Evolutionary conservation across 2,113 vertebrate species (phyloP), one percentile per base, ranked within the genome.

Genomic region (Synodontis membranacea): DNA sequence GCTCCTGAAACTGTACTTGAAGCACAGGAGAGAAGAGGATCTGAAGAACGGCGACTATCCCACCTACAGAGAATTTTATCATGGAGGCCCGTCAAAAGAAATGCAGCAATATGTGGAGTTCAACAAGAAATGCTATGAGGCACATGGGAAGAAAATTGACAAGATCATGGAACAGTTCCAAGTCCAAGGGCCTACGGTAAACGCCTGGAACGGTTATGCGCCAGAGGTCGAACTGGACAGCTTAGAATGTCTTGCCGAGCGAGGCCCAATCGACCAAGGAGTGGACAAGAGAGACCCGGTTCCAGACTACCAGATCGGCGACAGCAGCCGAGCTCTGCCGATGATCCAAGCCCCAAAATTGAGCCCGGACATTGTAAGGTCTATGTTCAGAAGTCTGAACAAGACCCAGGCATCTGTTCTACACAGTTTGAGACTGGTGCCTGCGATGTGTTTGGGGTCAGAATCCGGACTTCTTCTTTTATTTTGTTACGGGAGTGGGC

Each of bases 391-490:
- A 75, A 88, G 79, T 17, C 56, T 86, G 2, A 87, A 86, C 46
- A 48, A 74, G 52, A 87, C 78, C 39, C 89, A 88, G 70, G 79
- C 89, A 48, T 74, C 83, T 84, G 5, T 90, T 88, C 28, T 90
- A 88, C 80, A 42, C 34, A 6, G 56, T 88, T 1, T 12, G 74
- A 0, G 21, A 74, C 1, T 74, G 70, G 70, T 74, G 34, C 25
- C 15, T 25, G 10, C 84, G n/a, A 31, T 48, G 58, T 56, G 39
- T 48, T 28, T 58, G 82, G 8, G 76, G 64, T 85, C 85, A 46
- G 42, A 80, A 66, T 14, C 60, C 86, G 37, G 76, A 85, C 12
- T 48, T 48, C 12, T n/a, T n/a, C n/a, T 44, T 48, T 48, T 48
- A 48, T 11, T 48, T 48, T 8, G 46, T 48, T 11, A 11, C 46